Base-by-base conservation (phyloP, 2,113 vertebrate genomes). In the Rhabdornis inornatus region DNA sequence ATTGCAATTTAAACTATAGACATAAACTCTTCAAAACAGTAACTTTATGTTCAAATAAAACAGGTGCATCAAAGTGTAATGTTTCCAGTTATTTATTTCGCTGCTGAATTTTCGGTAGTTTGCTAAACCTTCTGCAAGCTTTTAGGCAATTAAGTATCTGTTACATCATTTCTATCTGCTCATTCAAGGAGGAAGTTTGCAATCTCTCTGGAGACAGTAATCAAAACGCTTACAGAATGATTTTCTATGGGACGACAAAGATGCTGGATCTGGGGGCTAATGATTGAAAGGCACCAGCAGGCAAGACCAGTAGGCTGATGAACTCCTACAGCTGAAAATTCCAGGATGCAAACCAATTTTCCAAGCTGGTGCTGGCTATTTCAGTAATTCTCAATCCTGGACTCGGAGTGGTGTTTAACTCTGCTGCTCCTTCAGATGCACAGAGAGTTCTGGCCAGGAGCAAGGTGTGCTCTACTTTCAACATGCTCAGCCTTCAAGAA, bases 11-110 rank as follows among this genome's bases (percentile, higher is more conserved):
- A 84, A 95, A 89, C 87, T 64, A 85, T 0, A 94, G 83, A 40
- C 47, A 39, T 92, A 81, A 92, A 78, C 72, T 91, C 57, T 53
- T 74, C 64, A 37, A 88, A 96, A 83, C 42, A 74, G 66, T 40
- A 83, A 80, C 55, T 83, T 92, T 74, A 83, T 78, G 49, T 35
- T 94, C 88, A 90, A 64, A 88, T 86, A 88, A 94, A 93, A 92
- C 74, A 96, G 91, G 63, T 93, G 90, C 57, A 63, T 33, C n/a
- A 2, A 78, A 84, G 44, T 61, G 30, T 61, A 84, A 66, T 75
- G 55, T 78, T 90, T 93, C 33, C 52, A 74, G 49, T 68, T 90
- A 74, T 52, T 92, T 86, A 80, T 45, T 75, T 86, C 4, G 3
- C 69, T 57, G 37, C 13, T 81, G 53, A 70, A 83, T 83, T 83